phyloP scores from a whole-genome alignment of 2,797 vertebrate species.

The Tamandua tetradactyla region DNA sequence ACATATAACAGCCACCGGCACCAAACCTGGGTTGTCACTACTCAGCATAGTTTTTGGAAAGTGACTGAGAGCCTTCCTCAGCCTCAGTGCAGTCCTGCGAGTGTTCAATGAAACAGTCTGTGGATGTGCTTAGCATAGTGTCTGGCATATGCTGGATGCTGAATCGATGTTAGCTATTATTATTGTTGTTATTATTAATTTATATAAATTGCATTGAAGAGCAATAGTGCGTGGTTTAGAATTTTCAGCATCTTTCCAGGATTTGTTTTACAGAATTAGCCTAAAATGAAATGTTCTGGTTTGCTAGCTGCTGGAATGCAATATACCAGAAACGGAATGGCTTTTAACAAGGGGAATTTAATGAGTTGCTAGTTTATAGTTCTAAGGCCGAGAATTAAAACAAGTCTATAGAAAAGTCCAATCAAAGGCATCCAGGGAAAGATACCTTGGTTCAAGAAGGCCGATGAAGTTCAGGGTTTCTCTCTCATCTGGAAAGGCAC shows the following conservation, averaged over 20 bases:
- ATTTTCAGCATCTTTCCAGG: not conserved
- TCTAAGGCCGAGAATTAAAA: no score
- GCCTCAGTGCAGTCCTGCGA: not conserved
- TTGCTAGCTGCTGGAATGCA: no score
- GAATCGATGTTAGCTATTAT: not conserved
- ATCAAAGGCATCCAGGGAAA: no score
- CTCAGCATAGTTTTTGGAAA: not conserved
- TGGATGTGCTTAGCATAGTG: no score
- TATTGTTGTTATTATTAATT: not conserved
- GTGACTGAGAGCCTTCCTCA: not conserved
- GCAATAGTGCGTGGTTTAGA: not conserved
- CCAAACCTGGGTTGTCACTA: not conserved
- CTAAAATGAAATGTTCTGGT: constrained; percentile 38
- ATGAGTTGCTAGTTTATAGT: no score
- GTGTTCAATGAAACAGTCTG: not conserved
- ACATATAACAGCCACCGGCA: not conserved
- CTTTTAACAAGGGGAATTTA: no score
- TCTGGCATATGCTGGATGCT: not conserved
- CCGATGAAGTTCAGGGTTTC: no score
- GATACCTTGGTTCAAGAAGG: no score
- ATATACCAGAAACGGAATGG: no score
- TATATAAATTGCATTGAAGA: not conserved
- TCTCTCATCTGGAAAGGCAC: no score
- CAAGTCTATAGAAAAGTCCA: no score
- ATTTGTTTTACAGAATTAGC: constrained; percentile 30